Base-by-base conservation (phyloP, 2,113 vertebrate genomes). In the Myiozetetes cayanensis region DNA sequence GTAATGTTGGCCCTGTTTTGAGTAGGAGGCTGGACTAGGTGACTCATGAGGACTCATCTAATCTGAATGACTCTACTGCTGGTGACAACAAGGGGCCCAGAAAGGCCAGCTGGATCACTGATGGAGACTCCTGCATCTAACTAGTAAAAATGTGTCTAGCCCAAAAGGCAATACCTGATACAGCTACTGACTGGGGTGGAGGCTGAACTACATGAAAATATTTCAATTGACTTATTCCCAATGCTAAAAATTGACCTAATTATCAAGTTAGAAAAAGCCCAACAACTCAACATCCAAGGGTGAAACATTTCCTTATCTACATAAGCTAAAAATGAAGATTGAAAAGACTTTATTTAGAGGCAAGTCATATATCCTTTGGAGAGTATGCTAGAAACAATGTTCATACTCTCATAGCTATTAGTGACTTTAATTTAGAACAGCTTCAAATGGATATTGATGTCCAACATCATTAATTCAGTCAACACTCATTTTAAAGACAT, bases 61-160 rank as follows among this genome's bases (percentile, higher is more conserved):
- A 43, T 2, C 6, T 3, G 3, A 71, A 39, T 10, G 15, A 72
- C 21, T 28, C 21, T 14, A 12, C 21, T 31, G 46, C 3, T 74
- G 37, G 23, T 41, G 61, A 35, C 46, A 61, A n/a, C 6, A 3
- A 25, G 21, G 8, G 68, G 24, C 18, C 61, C 47, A 71, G 31
- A 58, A 49, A 90, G n/a, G 31, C 14, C 56, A 74, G 7, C 19
- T 41, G 5, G 19, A 39, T 24, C 14, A 2, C 47, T 68, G 37
- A 63, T 16, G 9, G 22, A 76, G 24, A 55, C 17, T 73, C 19
- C 33, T 24, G 15, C 50, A 65, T 5, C 9, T 4, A 43, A 47
- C 44, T 21, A 11, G 9, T 35, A 59, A 50, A 66, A 92, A 65
- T 0, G 0, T 6, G 19, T 3, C 13, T 21, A 85, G 41, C 16